Evolutionary conservation across 2,888 invertebrate species (phyloP).

Genomic region (Caenorhabditis drosophilae): DNA sequence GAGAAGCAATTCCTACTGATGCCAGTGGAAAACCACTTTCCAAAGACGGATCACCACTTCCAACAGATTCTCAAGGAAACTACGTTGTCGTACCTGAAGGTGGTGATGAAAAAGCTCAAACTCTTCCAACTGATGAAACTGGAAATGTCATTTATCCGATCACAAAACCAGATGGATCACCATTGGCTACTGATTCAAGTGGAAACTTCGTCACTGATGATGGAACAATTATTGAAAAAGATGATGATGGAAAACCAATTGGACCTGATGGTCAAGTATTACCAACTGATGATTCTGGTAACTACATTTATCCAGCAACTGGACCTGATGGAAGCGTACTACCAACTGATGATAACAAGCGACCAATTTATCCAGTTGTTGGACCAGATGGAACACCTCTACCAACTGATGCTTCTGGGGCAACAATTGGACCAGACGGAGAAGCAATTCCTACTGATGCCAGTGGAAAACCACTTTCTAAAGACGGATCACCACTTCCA

Average conservation of each 20-base stretch:
- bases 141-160: slow-evolving; percentile 41
- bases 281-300: slow-evolving; percentile 42
- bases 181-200: slow-evolving; percentile 21
- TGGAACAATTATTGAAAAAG: slow-evolving; percentile 22
- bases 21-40: slow-evolving; percentile 18
- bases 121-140: slow-evolving; percentile 42
- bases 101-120: slow-evolving; percentile 2
- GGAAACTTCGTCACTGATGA: slow-evolving; percentile 23
- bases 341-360: slow-evolving; percentile 17
- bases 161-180: slow-evolving; percentile 21
- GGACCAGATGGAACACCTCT: slow-evolving; percentile 26
- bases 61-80: slow-evolving; percentile 18
- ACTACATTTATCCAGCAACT: slow-evolving; percentile 41
- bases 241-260: slow-evolving; percentile 42
- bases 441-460: slow-evolving; percentile 33
- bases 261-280: slow-evolving; percentile 45
- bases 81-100: slow-evolving; percentile 12
- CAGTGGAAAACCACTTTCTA: slow-evolving; percentile 22
- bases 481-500: slow-evolving; percentile 39
- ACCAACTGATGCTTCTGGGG: slow-evolving; percentile 36
- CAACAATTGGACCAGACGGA: slow-evolving; percentile 20
- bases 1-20: slow-evolving; percentile 19
- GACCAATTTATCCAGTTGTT: slow-evolving; percentile 12
- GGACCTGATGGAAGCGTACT: slow-evolving; percentile 22
- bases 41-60: slow-evolving; percentile 23